Conservation (phyloP, 2,797 vertebrate genomes). For the Xyrichtys novacula region DNA sequence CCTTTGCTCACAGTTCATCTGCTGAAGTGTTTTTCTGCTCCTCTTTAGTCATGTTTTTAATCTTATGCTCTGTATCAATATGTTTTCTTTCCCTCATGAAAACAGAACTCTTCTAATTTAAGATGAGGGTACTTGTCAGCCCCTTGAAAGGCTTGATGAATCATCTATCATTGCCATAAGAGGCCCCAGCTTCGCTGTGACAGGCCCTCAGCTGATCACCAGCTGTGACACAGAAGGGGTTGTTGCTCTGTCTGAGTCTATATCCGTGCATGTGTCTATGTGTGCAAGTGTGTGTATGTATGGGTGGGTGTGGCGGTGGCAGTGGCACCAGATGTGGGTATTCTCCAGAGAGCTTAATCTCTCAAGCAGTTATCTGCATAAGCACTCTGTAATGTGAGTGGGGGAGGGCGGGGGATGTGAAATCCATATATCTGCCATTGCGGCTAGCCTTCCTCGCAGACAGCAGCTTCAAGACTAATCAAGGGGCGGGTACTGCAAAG, state of each 20-base stretch:
- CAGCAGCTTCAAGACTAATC: slow-evolving; percentile 47
- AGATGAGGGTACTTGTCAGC: slow-evolving; percentile 20
- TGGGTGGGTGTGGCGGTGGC: slow-evolving; percentile 35
- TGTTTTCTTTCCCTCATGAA: not conserved
- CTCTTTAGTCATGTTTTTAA: not conserved
- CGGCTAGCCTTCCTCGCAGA: slow-evolving; percentile 25
- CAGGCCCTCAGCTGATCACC: slow-evolving; percentile 59
- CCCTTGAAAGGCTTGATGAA: slow-evolving; percentile 14
- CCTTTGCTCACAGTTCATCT: too few species aligned
- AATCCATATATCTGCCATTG: slow-evolving; percentile 64
- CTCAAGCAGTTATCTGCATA: slow-evolving; percentile 68
- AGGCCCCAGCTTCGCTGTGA: slow-evolving; percentile 18
- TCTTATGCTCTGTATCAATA: not conserved
- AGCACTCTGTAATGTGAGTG: slow-evolving; percentile 46
- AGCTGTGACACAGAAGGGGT: slow-evolving; percentile 48
- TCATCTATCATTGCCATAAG: slow-evolving; percentile 20
- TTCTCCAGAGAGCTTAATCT: slow-evolving; percentile 72
- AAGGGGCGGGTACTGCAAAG: slow-evolving; percentile 14
- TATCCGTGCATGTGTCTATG: not conserved
- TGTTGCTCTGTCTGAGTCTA: slow-evolving; percentile 20
- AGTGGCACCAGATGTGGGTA: slow-evolving; percentile 60
- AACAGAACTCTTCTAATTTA: slow-evolving; percentile 15
- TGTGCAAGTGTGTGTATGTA: slow-evolving; percentile 14
- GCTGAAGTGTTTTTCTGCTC: not conserved
- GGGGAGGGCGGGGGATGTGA: slow-evolving; percentile 45